These are phyloP conservation scores for Drosophila atripex DNA, from an alignment of 2,888 invertebrate genomes.

Conservation along the genomic window DNA sequence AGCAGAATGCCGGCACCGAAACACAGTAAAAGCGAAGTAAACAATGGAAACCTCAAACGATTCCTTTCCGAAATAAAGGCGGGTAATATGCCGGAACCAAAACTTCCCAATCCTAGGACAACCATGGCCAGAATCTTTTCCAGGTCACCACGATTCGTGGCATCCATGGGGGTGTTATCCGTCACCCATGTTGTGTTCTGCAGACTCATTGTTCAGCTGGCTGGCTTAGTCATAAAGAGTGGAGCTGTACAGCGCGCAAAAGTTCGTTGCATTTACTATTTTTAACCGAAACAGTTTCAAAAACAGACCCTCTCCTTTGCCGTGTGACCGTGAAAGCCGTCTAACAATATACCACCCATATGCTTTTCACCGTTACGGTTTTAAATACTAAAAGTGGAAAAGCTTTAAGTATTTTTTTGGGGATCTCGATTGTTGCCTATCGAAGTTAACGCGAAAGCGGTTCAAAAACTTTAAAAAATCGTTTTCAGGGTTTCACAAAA, in stretches of 20 bases:
- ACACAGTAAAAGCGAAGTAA: conserved; percentile 89
- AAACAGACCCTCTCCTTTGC: conserved; percentile 19
- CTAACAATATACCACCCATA: background rate
- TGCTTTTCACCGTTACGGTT: background rate
- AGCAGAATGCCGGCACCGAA: conserved; percentile 92
- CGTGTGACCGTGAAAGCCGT: background rate
- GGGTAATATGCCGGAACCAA: conserved; percentile 89
- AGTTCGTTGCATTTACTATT: conserved; percentile 51
- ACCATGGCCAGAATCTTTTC: conserved; percentile 88
- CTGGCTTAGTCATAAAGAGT: conserved; percentile 43
- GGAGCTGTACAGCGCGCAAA: conserved; percentile 12
- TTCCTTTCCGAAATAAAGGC: conserved; percentile 86
- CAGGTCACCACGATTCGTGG: conserved; percentile 60
- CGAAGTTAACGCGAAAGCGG: too few relatives aligned
- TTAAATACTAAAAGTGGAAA: background rate
- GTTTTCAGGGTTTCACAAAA: background rate
- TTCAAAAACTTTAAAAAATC: too few relatives aligned
- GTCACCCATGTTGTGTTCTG: conserved; percentile 18
- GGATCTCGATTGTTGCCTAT: background rate
- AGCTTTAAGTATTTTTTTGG: background rate
- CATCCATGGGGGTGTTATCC: conserved; percentile 4
- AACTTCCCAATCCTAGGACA: conserved; percentile 88
- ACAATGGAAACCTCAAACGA: conserved; percentile 86
- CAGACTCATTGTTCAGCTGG: conserved; percentile 42
- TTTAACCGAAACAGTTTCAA: conserved; percentile 38